Base-by-base conservation (phyloP, 2,888 invertebrate species). In the Diaprepes abbreviatus region DNA sequence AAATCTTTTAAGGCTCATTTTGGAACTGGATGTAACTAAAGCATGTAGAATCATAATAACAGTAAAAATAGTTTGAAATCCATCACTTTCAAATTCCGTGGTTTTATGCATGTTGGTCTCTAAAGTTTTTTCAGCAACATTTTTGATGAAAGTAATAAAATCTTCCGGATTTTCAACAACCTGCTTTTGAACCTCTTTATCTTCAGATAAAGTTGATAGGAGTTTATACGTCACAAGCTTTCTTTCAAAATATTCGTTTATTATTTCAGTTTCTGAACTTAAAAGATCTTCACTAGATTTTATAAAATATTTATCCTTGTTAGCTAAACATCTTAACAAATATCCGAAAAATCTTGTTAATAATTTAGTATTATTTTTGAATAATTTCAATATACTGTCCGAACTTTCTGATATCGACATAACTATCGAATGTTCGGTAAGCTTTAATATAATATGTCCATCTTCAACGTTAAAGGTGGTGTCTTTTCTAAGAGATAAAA, bases 151-250 rank as follows among this genome's bases (percentile, higher is more conserved):
- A 64, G 84, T 79, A 1, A 87, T 77, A 2, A 88, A 83, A 72
- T 84, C 80, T 7, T 77, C 73, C 3, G 88, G 87, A 73, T 86
- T 83, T 16, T 80, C 78, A 78, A 84, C 87, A 38, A 89, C 80
- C 58, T 81, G 76, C 55, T 79, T 78, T 38, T 86, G 82, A 28
- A 88, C 80, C 76, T 83, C 83, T 60, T 85, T 82, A 71, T 84
- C 83, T 65, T 84, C 84, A 1, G 87, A 83, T 78, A 89, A 82
- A 75, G 86, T 85, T 65, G 87, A 85, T 17, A 89, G 81, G 40
- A 88, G 73, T 65, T 87, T 86, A 35, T 88, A 85, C 66, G 87
- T 84, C 2, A 82, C 77, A 21, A 86, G 79, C 80, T 87, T 87
- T 55, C 85, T 81, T 76, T 83, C 81, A 6, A 81, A 74, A 45